These are phyloP conservation scores for Ptilodon capucinus DNA, from an alignment of 2,888 invertebrate genomes.

Conservation along the genomic window DNA sequence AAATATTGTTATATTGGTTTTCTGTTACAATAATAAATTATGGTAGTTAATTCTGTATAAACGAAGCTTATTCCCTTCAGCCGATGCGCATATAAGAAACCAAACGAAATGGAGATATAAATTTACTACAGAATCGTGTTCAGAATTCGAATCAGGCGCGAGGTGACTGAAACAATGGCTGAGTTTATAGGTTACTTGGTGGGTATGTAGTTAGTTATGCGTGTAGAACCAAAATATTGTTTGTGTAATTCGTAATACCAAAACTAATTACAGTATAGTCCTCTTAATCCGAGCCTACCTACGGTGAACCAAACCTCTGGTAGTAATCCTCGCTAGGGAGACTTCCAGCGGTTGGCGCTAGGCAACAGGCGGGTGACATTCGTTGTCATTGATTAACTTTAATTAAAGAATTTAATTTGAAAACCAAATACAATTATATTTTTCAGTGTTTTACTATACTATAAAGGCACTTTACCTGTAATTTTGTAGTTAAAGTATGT, in stretches of 20 bases:
- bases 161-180: slow-evolving; percentile 18
- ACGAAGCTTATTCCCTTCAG: slow-evolving; percentile 23
- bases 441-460: no score
- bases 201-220: background rate
- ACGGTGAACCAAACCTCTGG: slow-evolving; percentile 41
- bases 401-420: no score
- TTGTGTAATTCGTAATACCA: slow-evolving; percentile 38
- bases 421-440: no score
- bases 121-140: slow-evolving; percentile 32
- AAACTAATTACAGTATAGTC: slow-evolving; percentile 54
- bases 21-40: background rate
- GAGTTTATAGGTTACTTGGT: slow-evolving; percentile 1
- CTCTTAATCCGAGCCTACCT: slow-evolving; percentile 46
- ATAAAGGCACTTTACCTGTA: no score
- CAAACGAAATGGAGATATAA: slow-evolving; percentile 28
- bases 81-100: slow-evolving; percentile 19
- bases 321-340: slow-evolving; percentile 38
- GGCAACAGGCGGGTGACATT: slow-evolving; percentile 24
- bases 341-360: slow-evolving; percentile 1
- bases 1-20: no score
- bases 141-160: slow-evolving; percentile 23
- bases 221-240: slow-evolving; percentile 22
- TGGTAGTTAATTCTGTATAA: slow-evolving; percentile 1
- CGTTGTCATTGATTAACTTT: no score
- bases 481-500: no score